phyloP scores from a whole-genome alignment of 2,113 vertebrate genomes.

The Anarhynchus alexandrinus region DNA sequence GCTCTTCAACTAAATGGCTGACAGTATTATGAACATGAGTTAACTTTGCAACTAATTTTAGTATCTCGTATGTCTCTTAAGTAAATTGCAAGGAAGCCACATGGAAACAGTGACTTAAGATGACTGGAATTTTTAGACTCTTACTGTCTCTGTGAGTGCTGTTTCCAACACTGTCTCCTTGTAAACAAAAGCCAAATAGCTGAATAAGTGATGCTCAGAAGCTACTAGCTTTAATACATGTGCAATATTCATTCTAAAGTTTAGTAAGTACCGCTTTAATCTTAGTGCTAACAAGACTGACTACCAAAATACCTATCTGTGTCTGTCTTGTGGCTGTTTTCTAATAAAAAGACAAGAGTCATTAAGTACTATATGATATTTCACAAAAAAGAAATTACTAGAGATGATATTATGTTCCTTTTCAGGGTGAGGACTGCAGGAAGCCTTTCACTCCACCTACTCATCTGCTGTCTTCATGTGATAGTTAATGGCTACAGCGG shows the following conservation, averaged over 20 bases:
- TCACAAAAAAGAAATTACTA: background rate
- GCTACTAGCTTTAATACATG: background rate
- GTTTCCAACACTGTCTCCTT: background rate
- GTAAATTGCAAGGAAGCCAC: constrained; percentile 12
- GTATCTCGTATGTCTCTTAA: background rate
- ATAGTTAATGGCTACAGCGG: background rate
- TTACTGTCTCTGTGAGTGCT: background rate
- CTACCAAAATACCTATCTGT: background rate
- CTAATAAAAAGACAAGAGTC: background rate
- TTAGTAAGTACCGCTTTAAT: background rate
- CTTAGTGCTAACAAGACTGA: background rate
- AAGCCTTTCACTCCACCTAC: background rate
- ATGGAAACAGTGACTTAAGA: constrained; percentile 44
- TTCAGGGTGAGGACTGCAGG: background rate
- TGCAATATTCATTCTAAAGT: background rate
- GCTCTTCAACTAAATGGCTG: background rate
- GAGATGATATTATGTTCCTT: background rate
- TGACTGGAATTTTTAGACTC: constrained; percentile 20
- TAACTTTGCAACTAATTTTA: constrained; percentile 27
- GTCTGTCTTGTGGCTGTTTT: background rate
- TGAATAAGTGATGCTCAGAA: background rate
- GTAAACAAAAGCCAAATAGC: constrained; percentile 26
- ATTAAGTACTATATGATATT: background rate
- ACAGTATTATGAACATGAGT: background rate
- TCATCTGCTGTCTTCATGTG: background rate